These are phyloP conservation scores for Lasioglossum calceatum DNA, from an alignment of 2,888 invertebrate species.

Conservation along the genomic window DNA sequence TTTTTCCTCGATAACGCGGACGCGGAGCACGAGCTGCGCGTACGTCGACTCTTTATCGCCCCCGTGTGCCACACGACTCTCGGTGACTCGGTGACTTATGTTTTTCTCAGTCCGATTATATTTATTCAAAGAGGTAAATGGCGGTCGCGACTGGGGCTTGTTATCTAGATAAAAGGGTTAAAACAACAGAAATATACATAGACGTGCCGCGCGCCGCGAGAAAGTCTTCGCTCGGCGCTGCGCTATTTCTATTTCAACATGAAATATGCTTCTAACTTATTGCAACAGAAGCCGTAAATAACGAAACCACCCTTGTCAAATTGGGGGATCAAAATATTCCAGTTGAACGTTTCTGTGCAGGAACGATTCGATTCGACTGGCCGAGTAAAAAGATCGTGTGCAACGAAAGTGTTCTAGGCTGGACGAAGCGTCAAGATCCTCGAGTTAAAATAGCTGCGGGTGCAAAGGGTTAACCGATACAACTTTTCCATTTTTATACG, in stretches of 20 bases:
- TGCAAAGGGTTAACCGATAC: background rate
- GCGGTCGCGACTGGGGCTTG: background rate
- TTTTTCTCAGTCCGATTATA: conserved; percentile 19
- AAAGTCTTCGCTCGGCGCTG: background rate
- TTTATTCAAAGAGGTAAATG: background rate
- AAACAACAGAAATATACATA: background rate
- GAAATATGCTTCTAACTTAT: background rate
- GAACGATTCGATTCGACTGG: too few species aligned
- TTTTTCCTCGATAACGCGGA: conserved; percentile 56
- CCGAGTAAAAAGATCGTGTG: background rate
- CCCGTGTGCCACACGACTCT: conserved; percentile 69
- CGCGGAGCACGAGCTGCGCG: conserved; percentile 68
- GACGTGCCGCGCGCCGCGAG: background rate
- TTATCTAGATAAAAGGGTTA: background rate
- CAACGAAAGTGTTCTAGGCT: background rate
- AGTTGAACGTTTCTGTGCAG: too few species aligned
- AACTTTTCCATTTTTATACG: background rate
- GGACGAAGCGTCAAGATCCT: background rate
- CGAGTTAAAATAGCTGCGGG: background rate
- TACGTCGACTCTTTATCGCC: conserved; percentile 66
- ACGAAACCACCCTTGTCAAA: background rate
- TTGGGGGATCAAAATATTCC: background rate
- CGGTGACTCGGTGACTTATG: conserved; percentile 48
- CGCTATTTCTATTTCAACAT: background rate
- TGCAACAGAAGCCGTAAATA: background rate